Percentiles rank a stretch among this genome's conserved stretches.
Conservation (phyloP, 2,888 invertebrate species). For the Meiosimyza platycephala region DNA sequence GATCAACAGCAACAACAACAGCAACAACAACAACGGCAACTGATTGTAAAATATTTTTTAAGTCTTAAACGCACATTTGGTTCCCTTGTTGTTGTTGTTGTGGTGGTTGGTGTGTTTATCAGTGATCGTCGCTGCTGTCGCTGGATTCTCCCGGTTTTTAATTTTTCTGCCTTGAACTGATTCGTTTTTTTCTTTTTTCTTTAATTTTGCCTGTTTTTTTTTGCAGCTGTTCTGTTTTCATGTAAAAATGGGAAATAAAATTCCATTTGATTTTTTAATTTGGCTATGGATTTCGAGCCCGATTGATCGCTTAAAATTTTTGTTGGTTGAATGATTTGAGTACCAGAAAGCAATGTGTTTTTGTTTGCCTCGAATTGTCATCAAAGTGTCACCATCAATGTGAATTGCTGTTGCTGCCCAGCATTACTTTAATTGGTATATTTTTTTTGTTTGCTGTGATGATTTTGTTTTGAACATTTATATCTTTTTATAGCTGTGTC, state of each 20-base stretch:
- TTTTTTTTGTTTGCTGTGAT: neutral
- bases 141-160: too few species aligned
- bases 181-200: neutral
- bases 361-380: conserved; percentile 6
- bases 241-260: conserved; percentile 8
- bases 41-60: too few species aligned
- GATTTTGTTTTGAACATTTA: neutral
- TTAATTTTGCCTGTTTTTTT: too few species aligned
- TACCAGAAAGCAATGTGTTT: neutral
- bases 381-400: neutral
- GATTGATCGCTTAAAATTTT: neutral
- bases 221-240: too few species aligned
- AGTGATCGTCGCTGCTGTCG: too few species aligned
- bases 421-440: neutral
- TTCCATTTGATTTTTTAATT: neutral
- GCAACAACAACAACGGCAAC: neutral
- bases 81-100: too few species aligned
- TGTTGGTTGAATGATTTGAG: too few species aligned
- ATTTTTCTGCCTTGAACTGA: neutral
- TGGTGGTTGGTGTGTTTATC: too few species aligned
- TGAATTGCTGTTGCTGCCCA: neutral
- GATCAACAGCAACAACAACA: neutral
- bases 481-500: neutral
- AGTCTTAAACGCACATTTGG: too few species aligned
- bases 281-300: neutral